Base-by-base conservation (phyloP, 2,888 invertebrate species). In the Spicauda simplicius region DNA sequence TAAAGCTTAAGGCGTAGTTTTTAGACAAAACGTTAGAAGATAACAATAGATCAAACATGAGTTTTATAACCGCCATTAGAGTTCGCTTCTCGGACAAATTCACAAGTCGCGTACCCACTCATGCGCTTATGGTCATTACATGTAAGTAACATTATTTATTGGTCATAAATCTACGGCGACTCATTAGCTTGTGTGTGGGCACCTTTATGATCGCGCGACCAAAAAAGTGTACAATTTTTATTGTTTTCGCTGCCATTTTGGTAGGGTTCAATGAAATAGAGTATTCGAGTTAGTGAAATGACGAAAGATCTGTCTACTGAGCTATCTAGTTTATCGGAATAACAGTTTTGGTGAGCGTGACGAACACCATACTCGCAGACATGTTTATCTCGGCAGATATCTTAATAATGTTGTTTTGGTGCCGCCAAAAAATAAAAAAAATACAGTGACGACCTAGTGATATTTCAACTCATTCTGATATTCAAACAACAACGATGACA, bases 141-240 rank as follows among this genome's bases (percentile, higher is more conserved):
- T 83, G 82, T 81, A 84, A 83, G 82, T 83, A 83, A 86, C 85
- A 86, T 87, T 86, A 90, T 91, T 91, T 91, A 90, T 86, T 75
- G 85, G 62, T 80, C 76, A 83, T 91, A 91, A 91, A 91, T 88
- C 89, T 80, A 76, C 74, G 75, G 72, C 72, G 75, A 76, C 86
- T 89, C 89, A 90, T 91, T 91, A 90, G 85, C 73, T 77, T 71
- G 84, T 80, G 90, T 89, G 90, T 89, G 90, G 90, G 89, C 88
- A 87, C 85, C 86, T 90, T 89, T 88, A 90, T 83, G 80, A 76
- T 76, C 75, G 62, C 57, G 69, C 70, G 76, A 70, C 73, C 77
- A 79, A 67, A 82, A 80, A 65, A 78, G 80, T 80, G 80, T 80
- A 68, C 64, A 73, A 60, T 78, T 81, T 80, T 81, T 83, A 81